Base-by-base conservation (phyloP, 2,113 vertebrate species). In the Oryzias curvinotus region DNA sequence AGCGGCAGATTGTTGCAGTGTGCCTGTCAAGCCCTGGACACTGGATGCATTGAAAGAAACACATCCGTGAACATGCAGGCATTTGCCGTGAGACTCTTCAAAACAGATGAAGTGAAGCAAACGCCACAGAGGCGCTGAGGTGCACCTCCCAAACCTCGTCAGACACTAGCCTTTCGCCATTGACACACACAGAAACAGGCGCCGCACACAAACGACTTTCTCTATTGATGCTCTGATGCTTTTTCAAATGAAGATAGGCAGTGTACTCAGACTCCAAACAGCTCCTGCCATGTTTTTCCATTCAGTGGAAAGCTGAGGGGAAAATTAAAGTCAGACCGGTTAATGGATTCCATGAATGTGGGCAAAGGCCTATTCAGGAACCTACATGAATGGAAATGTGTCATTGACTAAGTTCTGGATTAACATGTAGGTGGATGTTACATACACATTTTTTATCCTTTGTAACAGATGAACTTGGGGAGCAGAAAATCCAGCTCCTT, bases 81-180 rank as follows among this genome's bases (percentile, higher is more conserved):
- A 57, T 84, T 73, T 65, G 74, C 64, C 57, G 63, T 57, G 49
- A 83, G 73, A 80, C 84, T 67, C 77, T 79, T 81, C 61, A 69
- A 85, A 87, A 77, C 71, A 71, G 60, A 82, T 56, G 73, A 77
- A 84, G 52, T 65, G 72, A 82, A 86, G 78, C 73, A 87, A 85
- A 86, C 73, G 76, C 19, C 53, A 59, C 61, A 43, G 63, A 71
- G 77, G 71, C 54, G 3, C 63, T 54, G 18, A 75, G 63, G 73
- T 66, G 42, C 53, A 56, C 57, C 58, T 79, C 82, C 71, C 75
- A 77, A 59, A 81, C 83, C 71, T 75, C 76, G 83, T 77, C 76
- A 78, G 58, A 53, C 49, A 62, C 57, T 41, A 49, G 17, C 21
- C 48, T 58, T 56, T 64, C 52, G 52, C 15, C 68, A 61, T 45